Conservation (phyloP, 2,888 invertebrate species). For the Acrobasis suavella region DNA sequence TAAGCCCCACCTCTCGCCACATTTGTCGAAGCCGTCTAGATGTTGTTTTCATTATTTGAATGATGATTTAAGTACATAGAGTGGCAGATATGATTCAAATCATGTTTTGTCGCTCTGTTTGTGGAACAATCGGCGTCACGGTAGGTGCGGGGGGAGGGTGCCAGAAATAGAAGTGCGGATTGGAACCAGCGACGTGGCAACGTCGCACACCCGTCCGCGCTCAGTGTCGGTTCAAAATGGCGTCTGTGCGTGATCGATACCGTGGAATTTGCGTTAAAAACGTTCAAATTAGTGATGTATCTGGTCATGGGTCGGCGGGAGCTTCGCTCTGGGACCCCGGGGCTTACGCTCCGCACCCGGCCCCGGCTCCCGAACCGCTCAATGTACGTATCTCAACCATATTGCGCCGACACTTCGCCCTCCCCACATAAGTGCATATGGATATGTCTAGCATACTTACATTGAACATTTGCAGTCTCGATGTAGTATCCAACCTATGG, state of each 20-base stretch:
- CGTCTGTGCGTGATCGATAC: conserved; percentile 82
- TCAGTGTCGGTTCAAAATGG: conserved; percentile 82
- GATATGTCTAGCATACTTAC: conserved; percentile 48
- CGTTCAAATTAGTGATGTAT: conserved; percentile 75
- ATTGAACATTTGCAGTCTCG: conserved; percentile 47
- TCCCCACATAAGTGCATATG: conserved; percentile 61
- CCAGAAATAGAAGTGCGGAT: conserved; percentile 78
- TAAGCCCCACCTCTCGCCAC: conserved; percentile 35
- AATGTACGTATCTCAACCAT: conserved; percentile 80
- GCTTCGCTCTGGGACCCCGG: conserved; percentile 69
- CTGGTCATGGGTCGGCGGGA: conserved; percentile 76
- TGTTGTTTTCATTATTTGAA: conserved; percentile 58
- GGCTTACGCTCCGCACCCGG: conserved; percentile 63
- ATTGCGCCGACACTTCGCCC: conserved; percentile 74
- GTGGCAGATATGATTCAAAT: conserved; percentile 54
- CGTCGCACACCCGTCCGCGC: conserved; percentile 66
- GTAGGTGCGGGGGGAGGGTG: conserved; percentile 57
- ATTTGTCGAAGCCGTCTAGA: conserved; percentile 55
- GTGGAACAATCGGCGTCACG: conserved; percentile 62
- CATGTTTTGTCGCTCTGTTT: conserved; percentile 72
- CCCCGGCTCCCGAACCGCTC: conserved; percentile 69
- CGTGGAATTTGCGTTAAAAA: conserved; percentile 76
- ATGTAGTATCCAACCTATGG: conserved; percentile 56
- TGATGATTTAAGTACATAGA: conserved; percentile 49
- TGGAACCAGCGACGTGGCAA: conserved; percentile 77